phyloP scores from a whole-genome alignment of 2,888 invertebrate species.

The Cyaniris semiargus region DNA sequence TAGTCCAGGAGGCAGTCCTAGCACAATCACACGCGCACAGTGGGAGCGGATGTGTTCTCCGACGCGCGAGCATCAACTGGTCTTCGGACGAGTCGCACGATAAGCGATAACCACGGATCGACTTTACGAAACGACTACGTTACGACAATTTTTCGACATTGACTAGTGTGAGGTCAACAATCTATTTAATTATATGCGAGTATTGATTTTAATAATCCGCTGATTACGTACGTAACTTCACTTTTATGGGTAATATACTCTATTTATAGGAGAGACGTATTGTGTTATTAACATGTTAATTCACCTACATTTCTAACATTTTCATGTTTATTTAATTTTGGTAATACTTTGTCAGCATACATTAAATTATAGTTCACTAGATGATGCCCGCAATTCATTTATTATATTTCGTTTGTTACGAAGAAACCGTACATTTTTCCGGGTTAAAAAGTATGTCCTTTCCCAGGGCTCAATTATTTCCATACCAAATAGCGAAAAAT shows the following conservation, averaged over 20 bases:
- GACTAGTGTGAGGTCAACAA: slow-evolving; percentile 11
- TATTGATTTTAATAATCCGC: slow-evolving; percentile 13
- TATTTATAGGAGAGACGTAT: neutral
- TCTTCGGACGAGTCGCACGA: slow-evolving; percentile 60
- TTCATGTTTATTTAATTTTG: neutral
- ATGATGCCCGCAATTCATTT: too few relatives aligned
- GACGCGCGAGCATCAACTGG: slow-evolving; percentile 77
- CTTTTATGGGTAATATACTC: neutral
- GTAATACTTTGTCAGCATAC: too few relatives aligned
- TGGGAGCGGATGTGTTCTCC: slow-evolving; percentile 70
- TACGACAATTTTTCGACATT: slow-evolving; percentile 40
- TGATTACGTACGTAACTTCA: neutral
- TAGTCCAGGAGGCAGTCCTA: neutral
- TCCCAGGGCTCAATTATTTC: too few relatives aligned
- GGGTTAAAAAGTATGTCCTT: too few relatives aligned
- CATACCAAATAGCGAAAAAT: too few relatives aligned
- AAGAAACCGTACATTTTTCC: too few relatives aligned
- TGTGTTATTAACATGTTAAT: neutral
- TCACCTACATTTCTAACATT: neutral
- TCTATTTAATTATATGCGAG: slow-evolving; percentile 14
- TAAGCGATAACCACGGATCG: slow-evolving; percentile 68
- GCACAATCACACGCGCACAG: slow-evolving; percentile 50
- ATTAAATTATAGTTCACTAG: too few relatives aligned
- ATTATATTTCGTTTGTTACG: too few relatives aligned
- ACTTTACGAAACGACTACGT: slow-evolving; percentile 50